phyloP scores from a whole-genome alignment of 1,140 invertebrate species.

The Rhopalosiphum maidis region DNA sequence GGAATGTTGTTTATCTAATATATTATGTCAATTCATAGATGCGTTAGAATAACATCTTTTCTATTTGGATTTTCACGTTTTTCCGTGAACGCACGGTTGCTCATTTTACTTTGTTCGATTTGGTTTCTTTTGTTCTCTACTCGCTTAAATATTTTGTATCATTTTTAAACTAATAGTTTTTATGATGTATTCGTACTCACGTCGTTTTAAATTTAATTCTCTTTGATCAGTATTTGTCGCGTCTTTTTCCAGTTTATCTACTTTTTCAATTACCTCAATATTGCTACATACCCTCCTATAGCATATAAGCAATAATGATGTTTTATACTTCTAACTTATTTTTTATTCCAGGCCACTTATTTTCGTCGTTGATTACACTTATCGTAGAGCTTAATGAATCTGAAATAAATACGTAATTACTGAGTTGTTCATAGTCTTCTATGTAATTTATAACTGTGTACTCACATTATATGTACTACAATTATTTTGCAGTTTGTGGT shows the following conservation, averaged over 20 bases:
- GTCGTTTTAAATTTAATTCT: neutral
- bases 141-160: neutral
- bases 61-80: neutral
- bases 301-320: neutral
- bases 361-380: neutral
- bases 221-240: neutral
- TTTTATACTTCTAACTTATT: neutral
- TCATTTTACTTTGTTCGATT: neutral
- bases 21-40: neutral
- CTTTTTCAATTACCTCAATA: neutral
- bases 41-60: neutral
- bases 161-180: neutral
- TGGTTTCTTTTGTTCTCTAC: neutral
- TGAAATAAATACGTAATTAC: neutral
- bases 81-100: neutral
- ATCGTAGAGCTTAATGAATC: neutral
- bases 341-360: neutral
- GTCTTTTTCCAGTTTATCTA: neutral
- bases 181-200: neutral
- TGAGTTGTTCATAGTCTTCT: neutral
- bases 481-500: neutral
- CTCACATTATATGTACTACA: neutral
- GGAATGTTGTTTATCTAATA: neutral
- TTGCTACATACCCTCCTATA: neutral
- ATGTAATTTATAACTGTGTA: neutral